phyloP scores from a whole-genome alignment of 2,113 vertebrate species.

The Aphelocoma coerulescens region DNA sequence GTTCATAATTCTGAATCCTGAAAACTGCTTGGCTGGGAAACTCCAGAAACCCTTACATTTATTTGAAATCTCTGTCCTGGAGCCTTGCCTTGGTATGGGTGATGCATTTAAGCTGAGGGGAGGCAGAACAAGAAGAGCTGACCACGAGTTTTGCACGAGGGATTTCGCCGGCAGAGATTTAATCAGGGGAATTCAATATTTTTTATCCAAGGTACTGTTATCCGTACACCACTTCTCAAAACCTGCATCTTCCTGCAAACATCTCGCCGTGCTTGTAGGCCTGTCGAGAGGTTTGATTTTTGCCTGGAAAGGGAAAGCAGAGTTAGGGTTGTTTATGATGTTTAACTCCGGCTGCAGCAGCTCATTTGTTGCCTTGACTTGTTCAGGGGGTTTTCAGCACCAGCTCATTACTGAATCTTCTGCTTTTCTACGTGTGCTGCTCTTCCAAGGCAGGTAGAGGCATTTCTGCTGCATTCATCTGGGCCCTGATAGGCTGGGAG shows the following conservation, averaged over 20 bases:
- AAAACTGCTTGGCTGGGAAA: not conserved
- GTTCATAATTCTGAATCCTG: not conserved
- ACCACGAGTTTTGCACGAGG: not conserved
- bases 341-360: not conserved
- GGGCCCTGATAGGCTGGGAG: not conserved
- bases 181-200: not conserved
- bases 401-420: not conserved
- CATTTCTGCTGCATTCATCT: not conserved
- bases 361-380: not conserved
- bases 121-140: not conserved
- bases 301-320: not conserved
- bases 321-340: not conserved
- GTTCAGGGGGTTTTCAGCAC: not conserved
- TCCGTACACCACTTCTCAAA: not conserved
- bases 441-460: not conserved
- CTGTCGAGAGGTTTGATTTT: not conserved
- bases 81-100: not conserved
- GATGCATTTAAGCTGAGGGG: not conserved
- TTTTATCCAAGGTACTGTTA: not conserved
- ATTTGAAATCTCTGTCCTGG: not conserved
- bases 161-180: constrained; percentile 5
- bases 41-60: not conserved
- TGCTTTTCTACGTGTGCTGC: not conserved
- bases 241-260: not conserved
- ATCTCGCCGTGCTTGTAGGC: not conserved